Base-by-base conservation (phyloP, 2,113 vertebrate genomes). In the Plotosus lineatus region DNA sequence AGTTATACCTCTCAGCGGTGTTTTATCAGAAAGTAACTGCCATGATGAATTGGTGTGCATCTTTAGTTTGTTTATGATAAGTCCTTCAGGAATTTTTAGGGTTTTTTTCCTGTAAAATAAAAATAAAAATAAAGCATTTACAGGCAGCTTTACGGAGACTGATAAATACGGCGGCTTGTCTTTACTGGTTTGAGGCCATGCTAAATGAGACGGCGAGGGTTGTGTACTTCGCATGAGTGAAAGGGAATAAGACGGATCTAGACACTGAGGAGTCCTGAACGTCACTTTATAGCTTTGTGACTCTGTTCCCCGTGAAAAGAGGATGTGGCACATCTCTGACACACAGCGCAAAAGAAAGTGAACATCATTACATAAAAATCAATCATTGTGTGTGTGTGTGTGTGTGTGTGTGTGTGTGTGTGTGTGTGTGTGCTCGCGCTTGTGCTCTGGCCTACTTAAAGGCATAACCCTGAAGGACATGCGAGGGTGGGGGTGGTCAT, bases 381-480 rank as follows among this genome's bases (percentile, higher is more conserved):
- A 76, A 80, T 84, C 72, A 51, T 76, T 68, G 31, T 71, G 77
- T 63, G 6, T 36, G 33, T 69, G 26, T 31, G 23, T 81, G 17
- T 79, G 40, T 58, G 17, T 58, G 31, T 50, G 36, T 77, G 6
- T 69, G 74, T 69, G n/a, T 77, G n/a, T 58, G 61, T 82, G 36
- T 61, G 31, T 81, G 21, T 69, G 40, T 66, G 50, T 81, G 2
- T 76, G 72, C 55, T 14, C 75, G 28, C 38, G 42, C 31, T 15
- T 48, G 51, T 15, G 77, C 68, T 44, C 9, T 73, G 88, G 91
- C 87, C 88, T 85, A 88, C 81, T 86, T 86, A 85, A 80, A 55
- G 56, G 85, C 89, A 83, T 90, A 88, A 90, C 90, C 86, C 81
- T 80, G 86, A 80, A 72, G 74, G 58, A n/a, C n/a, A n/a, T n/a